These are phyloP conservation scores for Montipora efflorescens DNA, from an alignment of 64 coral and sea anemone species.

Conservation along the genomic window DNA sequence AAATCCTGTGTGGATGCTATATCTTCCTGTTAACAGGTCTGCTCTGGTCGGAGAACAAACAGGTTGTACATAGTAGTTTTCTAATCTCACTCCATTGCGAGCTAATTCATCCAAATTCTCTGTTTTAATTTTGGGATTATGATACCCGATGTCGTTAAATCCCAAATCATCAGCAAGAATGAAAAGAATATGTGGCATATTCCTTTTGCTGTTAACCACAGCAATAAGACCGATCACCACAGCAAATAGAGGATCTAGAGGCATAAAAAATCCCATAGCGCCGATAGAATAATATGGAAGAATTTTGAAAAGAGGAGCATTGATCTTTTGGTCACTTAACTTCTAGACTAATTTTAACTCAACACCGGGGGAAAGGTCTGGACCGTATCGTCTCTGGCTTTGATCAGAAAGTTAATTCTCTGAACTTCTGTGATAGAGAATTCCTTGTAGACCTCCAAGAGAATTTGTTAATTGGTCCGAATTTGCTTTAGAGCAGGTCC, in stretches of 20 bases:
- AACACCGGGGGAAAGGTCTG: too few species aligned
- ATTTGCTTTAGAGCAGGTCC: too few species aligned
- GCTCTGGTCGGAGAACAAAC: constrained; percentile 74
- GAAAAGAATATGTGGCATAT: constrained; percentile 53
- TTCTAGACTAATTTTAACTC: too few species aligned
- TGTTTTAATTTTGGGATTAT: constrained; percentile 63
- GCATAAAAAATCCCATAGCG: neutral
- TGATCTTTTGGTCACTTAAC: too few species aligned
- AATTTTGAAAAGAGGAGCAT: neutral
- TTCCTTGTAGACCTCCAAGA: too few species aligned
- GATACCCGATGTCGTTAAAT: constrained; percentile 74
- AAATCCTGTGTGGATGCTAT: constrained; percentile 69
- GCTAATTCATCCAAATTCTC: constrained; percentile 58
- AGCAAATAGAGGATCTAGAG: neutral
- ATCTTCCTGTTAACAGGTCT: constrained; percentile 62
- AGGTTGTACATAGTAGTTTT: constrained; percentile 78
- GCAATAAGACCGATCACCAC: neutral
- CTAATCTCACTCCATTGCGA: constrained; percentile 49
- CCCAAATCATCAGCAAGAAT: constrained; percentile 72
- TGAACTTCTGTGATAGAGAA: too few species aligned
- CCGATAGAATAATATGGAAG: neutral
- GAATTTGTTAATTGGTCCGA: too few species aligned
- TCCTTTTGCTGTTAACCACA: neutral
- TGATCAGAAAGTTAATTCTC: too few species aligned
- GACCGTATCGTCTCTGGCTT: too few species aligned